A percentile compares a stretch with the other conserved stretches of the same genome.
Conservation (phyloP, 2,888 invertebrate species). For the Pyrocoelia pectoralis region DNA sequence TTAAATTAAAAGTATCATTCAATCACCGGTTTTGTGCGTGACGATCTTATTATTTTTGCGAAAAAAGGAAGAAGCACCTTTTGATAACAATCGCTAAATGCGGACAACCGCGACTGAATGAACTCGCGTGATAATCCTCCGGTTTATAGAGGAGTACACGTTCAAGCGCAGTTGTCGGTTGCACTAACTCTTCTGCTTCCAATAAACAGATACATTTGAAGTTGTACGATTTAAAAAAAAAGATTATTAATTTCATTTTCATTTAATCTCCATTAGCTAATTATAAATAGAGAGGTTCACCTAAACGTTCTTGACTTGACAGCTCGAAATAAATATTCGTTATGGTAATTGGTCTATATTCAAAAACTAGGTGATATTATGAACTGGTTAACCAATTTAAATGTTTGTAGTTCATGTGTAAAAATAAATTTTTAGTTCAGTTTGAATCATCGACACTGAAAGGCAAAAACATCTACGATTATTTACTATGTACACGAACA, state of each 20-base stretch:
- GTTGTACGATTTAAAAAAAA: neutral
- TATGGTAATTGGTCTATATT: neutral
- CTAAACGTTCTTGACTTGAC: neutral
- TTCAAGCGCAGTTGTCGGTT: constrained; percentile 37
- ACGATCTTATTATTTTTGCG: constrained; percentile 24
- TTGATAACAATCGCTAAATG: constrained; percentile 39
- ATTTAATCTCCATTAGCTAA: neutral
- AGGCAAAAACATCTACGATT: no score
- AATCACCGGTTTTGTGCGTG: constrained; percentile 27
- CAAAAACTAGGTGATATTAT: neutral
- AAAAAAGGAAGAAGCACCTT: constrained; percentile 36
- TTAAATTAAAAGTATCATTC: constrained; percentile 25
- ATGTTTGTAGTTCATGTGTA: neutral
- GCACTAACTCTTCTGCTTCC: constrained; percentile 28
- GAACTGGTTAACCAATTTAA: neutral
- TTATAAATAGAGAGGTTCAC: neutral
- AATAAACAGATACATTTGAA: constrained; percentile 17
- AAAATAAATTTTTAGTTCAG: neutral
- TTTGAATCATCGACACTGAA: no score
- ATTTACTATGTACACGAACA: no score
- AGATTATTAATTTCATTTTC: neutral
- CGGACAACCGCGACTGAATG: constrained; percentile 42
- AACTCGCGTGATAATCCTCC: constrained; percentile 42
- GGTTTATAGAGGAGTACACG: constrained; percentile 38
- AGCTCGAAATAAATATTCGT: neutral